These are phyloP conservation scores for Trissonchulus latispiculum DNA, from an alignment of 2,888 invertebrate species.

Conservation along the genomic window DNA sequence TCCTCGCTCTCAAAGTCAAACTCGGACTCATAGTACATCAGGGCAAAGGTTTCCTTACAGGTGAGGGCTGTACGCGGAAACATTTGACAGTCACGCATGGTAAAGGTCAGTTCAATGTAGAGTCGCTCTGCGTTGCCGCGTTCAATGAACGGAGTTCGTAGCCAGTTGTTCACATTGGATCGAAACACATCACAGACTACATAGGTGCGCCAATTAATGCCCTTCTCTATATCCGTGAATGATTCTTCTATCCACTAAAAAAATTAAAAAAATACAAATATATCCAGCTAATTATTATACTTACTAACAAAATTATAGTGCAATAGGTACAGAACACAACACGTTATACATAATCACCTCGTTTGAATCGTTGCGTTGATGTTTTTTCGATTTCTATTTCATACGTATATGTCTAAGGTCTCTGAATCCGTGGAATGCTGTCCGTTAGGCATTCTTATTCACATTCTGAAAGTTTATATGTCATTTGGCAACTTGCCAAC, in stretches of 20 bases:
- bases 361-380: no score
- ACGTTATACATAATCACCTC: no score
- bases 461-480: no score
- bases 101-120: conserved; percentile 84
- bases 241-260: conserved; percentile 38
- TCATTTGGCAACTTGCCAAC: no score
- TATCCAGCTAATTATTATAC: no score
- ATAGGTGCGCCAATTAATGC: conserved; percentile 89
- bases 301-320: no score
- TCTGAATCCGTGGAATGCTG: no score
- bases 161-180: conserved; percentile 85
- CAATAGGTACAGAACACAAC: no score
- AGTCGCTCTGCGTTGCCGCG: conserved; percentile 82
- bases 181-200: conserved; percentile 83
- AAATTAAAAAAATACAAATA: no score
- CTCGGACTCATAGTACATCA: conserved; percentile 68
- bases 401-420: no score
- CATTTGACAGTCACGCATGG: conserved; percentile 85
- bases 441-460: no score
- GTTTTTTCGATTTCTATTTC: no score
- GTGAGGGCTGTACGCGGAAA: conserved; percentile 65
- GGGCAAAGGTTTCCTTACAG: conserved; percentile 93
- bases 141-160: conserved; percentile 92
- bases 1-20: neutral
- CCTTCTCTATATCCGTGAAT: conserved; percentile 58